Conservation (phyloP, 37 sponge, comb jelly and placozoan species). For the Ephydatia muelleri region DNA sequence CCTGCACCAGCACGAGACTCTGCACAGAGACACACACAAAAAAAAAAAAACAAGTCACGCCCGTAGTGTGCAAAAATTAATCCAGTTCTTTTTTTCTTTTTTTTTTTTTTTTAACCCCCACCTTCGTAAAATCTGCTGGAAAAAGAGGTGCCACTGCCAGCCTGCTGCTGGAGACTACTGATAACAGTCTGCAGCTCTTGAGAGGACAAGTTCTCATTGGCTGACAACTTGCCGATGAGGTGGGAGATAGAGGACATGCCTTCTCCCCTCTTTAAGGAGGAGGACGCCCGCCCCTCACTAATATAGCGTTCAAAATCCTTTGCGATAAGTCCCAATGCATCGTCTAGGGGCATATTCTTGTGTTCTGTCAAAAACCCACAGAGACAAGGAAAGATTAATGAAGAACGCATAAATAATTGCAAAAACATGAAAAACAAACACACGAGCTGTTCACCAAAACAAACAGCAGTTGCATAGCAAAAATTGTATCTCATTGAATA, state of each 20-base stretch:
- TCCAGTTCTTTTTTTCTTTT: not conserved
- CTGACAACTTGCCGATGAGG: slow-evolving; percentile 44
- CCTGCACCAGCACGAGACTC: not conserved
- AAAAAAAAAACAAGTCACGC: not conserved
- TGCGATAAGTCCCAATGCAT: slow-evolving; percentile 73
- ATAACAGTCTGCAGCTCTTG: slow-evolving; percentile 42
- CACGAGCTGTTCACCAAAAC: too few relatives aligned
- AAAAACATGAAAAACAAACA: too few relatives aligned
- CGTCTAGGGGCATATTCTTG: slow-evolving; percentile 90
- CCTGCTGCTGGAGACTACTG: slow-evolving; percentile 49
- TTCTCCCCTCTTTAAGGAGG: not conserved
- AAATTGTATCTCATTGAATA: too few relatives aligned
- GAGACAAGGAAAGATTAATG: not conserved
- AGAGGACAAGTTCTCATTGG: slow-evolving; percentile 33
- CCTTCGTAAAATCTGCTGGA: not conserved
- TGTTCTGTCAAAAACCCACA: slow-evolving; percentile 53
- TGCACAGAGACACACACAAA: not conserved
- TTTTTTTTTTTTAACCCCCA: not conserved
- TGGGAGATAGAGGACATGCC: slow-evolving; percentile 10
- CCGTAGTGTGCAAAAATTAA: not conserved
- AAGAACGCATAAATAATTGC: not conserved
- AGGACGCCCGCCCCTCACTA: slow-evolving; percentile 38
- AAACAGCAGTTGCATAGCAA: too few relatives aligned
- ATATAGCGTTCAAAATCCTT: slow-evolving; percentile 61
- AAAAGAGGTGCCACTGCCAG: slow-evolving; percentile 2